Conservation (phyloP, 2,888 invertebrate species). For the Cryptocephalus moraei region DNA sequence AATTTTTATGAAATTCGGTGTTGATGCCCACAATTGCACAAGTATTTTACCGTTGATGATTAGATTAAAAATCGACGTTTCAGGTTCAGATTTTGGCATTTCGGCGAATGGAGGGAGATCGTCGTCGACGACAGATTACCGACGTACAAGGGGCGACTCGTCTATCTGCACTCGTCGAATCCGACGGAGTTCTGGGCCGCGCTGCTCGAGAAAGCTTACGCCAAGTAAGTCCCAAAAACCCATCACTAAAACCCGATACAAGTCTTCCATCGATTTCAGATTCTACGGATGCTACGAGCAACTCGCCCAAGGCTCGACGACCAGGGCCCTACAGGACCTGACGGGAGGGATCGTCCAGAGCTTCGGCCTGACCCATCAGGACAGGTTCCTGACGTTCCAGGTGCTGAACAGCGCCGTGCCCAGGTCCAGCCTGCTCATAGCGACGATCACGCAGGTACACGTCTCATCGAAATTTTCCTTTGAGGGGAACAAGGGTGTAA, state of each 20-base stretch:
- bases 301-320: conserved; percentile 51
- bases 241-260: too few relatives aligned
- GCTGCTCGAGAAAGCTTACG: conserved; percentile 70
- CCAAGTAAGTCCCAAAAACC: conserved; percentile 48
- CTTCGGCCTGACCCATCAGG: conserved; percentile 54
- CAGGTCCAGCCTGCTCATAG: conserved; percentile 58
- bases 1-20: too few relatives aligned
- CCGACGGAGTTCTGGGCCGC: conserved; percentile 67
- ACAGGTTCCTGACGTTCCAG: conserved; percentile 56
- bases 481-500: too few relatives aligned
- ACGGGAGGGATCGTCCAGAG: conserved; percentile 69
- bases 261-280: conserved; percentile 34
- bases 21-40: too few relatives aligned
- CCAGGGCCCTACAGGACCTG: conserved; percentile 61
- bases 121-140: conserved; percentile 68
- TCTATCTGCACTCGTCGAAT: conserved; percentile 51
- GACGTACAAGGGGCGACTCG: conserved; percentile 52
- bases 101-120: conserved; percentile 67
- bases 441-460: conserved; percentile 51
- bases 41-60: too few relatives aligned
- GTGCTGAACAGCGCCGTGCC: conserved; percentile 58
- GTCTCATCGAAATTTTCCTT: conserved; percentile 1
- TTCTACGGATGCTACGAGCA: conserved; percentile 61
- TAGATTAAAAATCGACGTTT: conserved; percentile 4
- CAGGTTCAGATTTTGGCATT: conserved; percentile 72